Evolutionary conservation across 2,797 vertebrate species (phyloP).

Genomic region (Acipenser ruthenus): DNA sequence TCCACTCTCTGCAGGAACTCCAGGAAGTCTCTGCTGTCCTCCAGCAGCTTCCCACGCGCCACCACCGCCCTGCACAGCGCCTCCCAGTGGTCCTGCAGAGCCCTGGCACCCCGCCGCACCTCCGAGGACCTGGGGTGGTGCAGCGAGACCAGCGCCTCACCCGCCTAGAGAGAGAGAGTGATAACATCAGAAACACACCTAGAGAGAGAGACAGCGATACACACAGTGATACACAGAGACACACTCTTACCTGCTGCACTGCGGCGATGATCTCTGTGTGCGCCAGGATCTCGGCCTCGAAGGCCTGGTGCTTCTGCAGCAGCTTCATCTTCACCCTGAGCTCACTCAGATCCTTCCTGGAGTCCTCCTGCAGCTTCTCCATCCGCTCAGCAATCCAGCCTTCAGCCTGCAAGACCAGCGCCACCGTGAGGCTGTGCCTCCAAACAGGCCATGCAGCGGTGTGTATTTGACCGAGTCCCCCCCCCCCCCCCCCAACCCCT

Average conservation of each 20-base stretch:
- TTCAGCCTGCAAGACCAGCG: slow-evolving; percentile 54
- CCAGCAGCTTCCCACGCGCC: slow-evolving; percentile 63
- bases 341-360: slow-evolving; percentile 54
- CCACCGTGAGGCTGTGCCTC: neutral
- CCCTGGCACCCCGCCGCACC: slow-evolving; percentile 40
- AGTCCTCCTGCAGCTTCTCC: slow-evolving; percentile 65
- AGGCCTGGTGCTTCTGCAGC: slow-evolving; percentile 77
- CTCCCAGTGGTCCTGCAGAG: slow-evolving; percentile 65
- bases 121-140: slow-evolving; percentile 50
- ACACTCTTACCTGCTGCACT: slow-evolving; percentile 53
- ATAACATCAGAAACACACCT: neutral
- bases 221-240: too few relatives aligned
- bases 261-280: slow-evolving; percentile 61
- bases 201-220: neutral
- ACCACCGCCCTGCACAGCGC: slow-evolving; percentile 61
- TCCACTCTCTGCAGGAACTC: slow-evolving; percentile 82
- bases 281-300: slow-evolving; percentile 79
- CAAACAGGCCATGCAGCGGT: neutral
- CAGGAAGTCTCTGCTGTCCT: slow-evolving; percentile 69
- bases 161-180: slow-evolving; percentile 49
- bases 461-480: neutral
- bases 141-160: slow-evolving; percentile 58
- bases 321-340: slow-evolving; percentile 71
- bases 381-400: slow-evolving; percentile 71
- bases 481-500: too few relatives aligned